Base-by-base conservation (phyloP, 2,797 vertebrate genomes). In the Protonibea diacanthus region DNA sequence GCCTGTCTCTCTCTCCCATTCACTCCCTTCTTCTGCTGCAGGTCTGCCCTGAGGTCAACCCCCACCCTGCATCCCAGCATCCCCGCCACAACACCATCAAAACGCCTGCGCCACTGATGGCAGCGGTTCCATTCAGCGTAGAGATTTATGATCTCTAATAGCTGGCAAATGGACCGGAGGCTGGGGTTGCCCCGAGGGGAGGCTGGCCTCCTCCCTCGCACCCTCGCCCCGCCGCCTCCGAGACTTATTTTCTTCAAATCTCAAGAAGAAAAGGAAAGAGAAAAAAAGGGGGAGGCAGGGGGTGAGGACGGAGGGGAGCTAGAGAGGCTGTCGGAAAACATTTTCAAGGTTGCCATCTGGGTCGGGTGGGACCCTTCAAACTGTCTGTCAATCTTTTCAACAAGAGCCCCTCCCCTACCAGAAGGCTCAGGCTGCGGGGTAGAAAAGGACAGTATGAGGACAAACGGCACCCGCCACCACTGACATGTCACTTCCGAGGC, bases 81-180 rank as follows among this genome's bases (percentile, higher is more conserved):
- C 88, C 85, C 48, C n/a, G 12, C 63, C 48, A 67, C 76, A 80
- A 71, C 88, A 74, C 81, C 83, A 89, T 91, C 86, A 87, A 92
- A 86, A 80, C 77, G 86, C 33, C 81, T 58, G 78, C 81, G 52
- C 78, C 87, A 72, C 68, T 55, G 71, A 88, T 52, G 83, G 82
- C 85, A 64, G 83, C 67, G 17, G 69, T 40, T 85, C 90, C 86
- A 92, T 94, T 95, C 93, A 91, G 68, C 25, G 1, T n/a, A 14
- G 85, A 94, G 94, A 95, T 94, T 95, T 95, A 95, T 94, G 94
- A 92, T 89, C 84, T 90, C 77, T 94, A 92, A 94, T 93, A 90
- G 91, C 72, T 83, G 89, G 89, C 82, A 88, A 93, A 93, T 91
- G 88, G 89, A 89, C 83, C 89, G 3, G 63, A 75, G 84, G 74